These are phyloP conservation scores for Ophion costatus DNA, from an alignment of 2,888 invertebrate genomes.

Conservation along the genomic window DNA sequence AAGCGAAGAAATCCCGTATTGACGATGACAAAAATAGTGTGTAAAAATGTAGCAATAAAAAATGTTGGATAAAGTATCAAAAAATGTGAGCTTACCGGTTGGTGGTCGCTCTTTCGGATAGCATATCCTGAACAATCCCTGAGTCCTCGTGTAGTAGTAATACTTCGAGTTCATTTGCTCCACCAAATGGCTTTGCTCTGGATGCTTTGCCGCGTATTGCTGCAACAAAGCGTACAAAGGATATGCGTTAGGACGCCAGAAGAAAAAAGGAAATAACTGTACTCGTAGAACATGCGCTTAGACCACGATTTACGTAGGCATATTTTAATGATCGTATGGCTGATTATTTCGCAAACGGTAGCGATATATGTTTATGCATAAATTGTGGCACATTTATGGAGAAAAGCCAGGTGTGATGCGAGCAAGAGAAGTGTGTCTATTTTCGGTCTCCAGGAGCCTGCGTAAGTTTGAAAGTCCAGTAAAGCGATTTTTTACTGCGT, in stretches of 20 bases:
- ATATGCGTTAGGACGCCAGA: conserved; percentile 35
- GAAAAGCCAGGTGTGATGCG: neutral
- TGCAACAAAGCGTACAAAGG: conserved; percentile 80
- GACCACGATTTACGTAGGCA: conserved; percentile 48
- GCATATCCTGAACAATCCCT: conserved; percentile 96
- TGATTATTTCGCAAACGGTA: conserved; percentile 38
- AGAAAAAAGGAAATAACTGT: neutral
- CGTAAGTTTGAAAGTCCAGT: neutral
- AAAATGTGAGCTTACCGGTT: conserved; percentile 85
- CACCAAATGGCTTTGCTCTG: conserved; percentile 88
- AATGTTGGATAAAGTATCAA: neutral
- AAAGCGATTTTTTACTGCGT: neutral
- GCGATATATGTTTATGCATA: neutral
- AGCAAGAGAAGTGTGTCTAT: neutral
- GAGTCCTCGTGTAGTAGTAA: conserved; percentile 95
- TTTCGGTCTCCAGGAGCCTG: neutral
- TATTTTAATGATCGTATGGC: conserved; percentile 24
- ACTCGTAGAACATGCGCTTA: conserved; percentile 26
- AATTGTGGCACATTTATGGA: neutral
- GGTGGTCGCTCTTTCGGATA: conserved; percentile 96
- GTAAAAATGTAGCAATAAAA: neutral
- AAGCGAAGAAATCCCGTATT: too few species aligned
- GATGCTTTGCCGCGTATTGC: conserved; percentile 90
- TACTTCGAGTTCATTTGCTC: conserved; percentile 94
- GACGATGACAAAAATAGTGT: neutral